Evolutionary conservation across 2,797 vertebrate genomes (phyloP).

Genomic region (Anabacerthia variegaticeps): DNA sequence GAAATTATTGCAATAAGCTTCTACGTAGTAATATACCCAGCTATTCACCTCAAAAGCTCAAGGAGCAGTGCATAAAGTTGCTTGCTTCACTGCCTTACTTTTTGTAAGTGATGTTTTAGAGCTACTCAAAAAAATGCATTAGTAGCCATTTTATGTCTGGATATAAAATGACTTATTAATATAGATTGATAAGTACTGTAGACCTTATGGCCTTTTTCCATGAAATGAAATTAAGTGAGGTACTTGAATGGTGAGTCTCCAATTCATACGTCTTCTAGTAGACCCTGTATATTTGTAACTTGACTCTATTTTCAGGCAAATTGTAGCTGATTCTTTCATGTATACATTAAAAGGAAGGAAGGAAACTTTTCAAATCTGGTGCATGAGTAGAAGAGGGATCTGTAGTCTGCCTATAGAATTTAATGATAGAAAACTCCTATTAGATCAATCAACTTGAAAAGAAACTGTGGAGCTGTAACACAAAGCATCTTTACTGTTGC

Average conservation of each 20-base stretch:
- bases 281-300: background rate
- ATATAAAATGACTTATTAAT: background rate
- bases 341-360: background rate
- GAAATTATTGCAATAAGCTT: background rate
- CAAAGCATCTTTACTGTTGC: background rate
- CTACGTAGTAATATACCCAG: background rate
- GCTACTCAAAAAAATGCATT: background rate
- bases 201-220: background rate
- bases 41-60: background rate
- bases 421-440: background rate
- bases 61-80: background rate
- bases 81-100: background rate
- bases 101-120: background rate
- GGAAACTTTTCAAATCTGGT: background rate
- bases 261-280: background rate
- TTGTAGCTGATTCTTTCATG: background rate
- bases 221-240: background rate
- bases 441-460: background rate
- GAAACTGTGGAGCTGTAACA: background rate
- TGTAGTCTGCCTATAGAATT: background rate
- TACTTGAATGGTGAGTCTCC: background rate
- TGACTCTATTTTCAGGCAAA: background rate
- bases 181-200: background rate
- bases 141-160: background rate
- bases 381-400: background rate